phyloP scores from a whole-genome alignment of 2,797 vertebrate genomes.

The Carduelis carduelis region DNA sequence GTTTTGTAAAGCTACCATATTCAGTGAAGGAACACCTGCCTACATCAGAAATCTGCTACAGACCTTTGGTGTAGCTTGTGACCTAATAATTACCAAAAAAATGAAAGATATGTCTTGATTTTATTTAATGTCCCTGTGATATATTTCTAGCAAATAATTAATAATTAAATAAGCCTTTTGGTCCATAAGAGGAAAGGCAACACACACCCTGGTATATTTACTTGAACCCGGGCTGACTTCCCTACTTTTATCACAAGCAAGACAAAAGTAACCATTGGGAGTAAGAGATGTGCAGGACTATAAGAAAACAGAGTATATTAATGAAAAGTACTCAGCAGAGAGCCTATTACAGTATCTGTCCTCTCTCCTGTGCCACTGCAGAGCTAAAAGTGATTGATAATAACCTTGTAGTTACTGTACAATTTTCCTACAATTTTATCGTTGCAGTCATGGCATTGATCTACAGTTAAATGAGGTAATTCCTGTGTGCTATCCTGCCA shows the following conservation, averaged over 20 bases:
- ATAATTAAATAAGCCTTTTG: background rate
- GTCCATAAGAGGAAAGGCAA: background rate
- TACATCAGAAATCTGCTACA: background rate
- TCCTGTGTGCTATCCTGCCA: constrained; percentile 30
- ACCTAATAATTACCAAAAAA: constrained; percentile 10
- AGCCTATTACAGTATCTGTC: constrained; percentile 20
- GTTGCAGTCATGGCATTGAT: constrained; percentile 50
- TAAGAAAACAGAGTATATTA: constrained; percentile 34
- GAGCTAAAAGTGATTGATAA: constrained; percentile 63
- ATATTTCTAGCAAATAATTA: background rate
- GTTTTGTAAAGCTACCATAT: background rate
- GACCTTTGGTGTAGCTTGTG: background rate
- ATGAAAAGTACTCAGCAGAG: constrained; percentile 19
- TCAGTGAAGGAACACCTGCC: background rate
- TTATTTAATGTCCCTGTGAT: background rate
- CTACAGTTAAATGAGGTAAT: constrained; percentile 66
- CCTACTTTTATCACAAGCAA: constrained; percentile 19
- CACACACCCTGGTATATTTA: background rate
- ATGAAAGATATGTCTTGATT: background rate
- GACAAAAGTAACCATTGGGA: constrained; percentile 24
- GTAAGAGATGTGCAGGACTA: background rate
- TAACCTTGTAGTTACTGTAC: constrained; percentile 49
- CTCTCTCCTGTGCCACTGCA: constrained; percentile 15
- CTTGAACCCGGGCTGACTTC: background rate
- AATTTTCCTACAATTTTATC: constrained; percentile 58